Conservation (phyloP, 2,113 vertebrate species). For the Tragelaphus imberbis region DNA sequence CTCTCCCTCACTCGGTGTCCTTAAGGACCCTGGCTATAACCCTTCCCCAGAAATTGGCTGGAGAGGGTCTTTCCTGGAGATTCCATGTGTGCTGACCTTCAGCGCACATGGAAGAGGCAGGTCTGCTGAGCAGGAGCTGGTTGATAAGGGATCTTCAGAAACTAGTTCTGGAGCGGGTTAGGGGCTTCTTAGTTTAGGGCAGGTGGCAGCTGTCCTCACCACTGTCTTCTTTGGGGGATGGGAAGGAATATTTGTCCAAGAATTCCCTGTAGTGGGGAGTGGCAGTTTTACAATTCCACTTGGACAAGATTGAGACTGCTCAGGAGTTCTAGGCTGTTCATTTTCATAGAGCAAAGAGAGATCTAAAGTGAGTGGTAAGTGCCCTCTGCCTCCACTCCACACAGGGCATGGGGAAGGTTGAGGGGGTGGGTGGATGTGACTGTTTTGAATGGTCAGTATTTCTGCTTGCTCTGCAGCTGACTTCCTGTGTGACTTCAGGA, state of each 20-base stretch:
- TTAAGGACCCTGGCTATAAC: not conserved
- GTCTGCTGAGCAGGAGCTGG: not conserved
- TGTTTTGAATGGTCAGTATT: not conserved
- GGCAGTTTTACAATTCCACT: not conserved
- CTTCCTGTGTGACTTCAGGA: slow-evolving; percentile 22
- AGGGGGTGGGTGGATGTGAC: not conserved
- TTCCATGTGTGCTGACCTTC: not conserved
- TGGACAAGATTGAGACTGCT: not conserved
- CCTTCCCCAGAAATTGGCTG: not conserved
- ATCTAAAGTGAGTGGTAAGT: not conserved
- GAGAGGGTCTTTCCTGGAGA: not conserved
- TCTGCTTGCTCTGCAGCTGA: not conserved
- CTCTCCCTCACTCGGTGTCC: not conserved
- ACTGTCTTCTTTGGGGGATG: not conserved
- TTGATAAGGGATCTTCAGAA: not conserved
- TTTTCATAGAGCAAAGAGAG: not conserved
- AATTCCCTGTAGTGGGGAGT: not conserved
- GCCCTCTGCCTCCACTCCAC: no score
- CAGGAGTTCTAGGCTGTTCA: not conserved
- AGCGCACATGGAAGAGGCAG: not conserved
- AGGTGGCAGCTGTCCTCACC: not conserved
- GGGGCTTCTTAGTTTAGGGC: not conserved
- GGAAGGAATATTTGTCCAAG: not conserved
- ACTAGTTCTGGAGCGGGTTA: not conserved
- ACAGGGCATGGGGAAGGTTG: not conserved